Conservation (phyloP, 2,797 vertebrate species). For the Sebastes paucispinis region DNA sequence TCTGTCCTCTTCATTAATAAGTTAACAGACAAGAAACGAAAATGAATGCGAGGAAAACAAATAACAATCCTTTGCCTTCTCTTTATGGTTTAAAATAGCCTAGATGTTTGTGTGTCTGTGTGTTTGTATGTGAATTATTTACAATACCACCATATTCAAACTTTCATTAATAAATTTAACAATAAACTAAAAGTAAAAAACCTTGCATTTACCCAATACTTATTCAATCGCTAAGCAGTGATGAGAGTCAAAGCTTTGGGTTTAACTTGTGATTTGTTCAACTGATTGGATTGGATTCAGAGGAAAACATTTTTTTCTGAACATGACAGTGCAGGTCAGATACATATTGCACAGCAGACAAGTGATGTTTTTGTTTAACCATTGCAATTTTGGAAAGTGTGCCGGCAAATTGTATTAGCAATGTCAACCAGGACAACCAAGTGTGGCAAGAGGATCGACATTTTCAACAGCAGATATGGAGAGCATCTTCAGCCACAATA, state of each 20-base stretch:
- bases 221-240: not conserved
- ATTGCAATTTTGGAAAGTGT: not conserved
- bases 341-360: not conserved
- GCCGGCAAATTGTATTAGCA: not conserved
- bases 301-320: not conserved
- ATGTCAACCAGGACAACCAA: not conserved
- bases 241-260: not conserved
- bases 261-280: not conserved
- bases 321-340: not conserved
- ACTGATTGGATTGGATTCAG: not conserved
- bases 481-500: not conserved
- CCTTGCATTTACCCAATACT: not conserved
- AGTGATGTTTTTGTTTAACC: not conserved
- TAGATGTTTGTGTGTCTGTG: not conserved
- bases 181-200: not conserved
- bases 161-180: not conserved
- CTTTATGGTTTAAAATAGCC: not conserved
- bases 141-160: not conserved
- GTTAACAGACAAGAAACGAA: conserved; percentile 28
- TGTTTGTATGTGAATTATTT: not conserved
- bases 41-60: not conserved
- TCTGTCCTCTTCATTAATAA: conserved; percentile 28
- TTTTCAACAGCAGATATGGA: not conserved
- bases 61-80: not conserved
- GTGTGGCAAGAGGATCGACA: not conserved